These are phyloP conservation scores for Sphaerophoria taeniata DNA, from an alignment of 2,888 invertebrate genomes.

Conservation along the genomic window DNA sequence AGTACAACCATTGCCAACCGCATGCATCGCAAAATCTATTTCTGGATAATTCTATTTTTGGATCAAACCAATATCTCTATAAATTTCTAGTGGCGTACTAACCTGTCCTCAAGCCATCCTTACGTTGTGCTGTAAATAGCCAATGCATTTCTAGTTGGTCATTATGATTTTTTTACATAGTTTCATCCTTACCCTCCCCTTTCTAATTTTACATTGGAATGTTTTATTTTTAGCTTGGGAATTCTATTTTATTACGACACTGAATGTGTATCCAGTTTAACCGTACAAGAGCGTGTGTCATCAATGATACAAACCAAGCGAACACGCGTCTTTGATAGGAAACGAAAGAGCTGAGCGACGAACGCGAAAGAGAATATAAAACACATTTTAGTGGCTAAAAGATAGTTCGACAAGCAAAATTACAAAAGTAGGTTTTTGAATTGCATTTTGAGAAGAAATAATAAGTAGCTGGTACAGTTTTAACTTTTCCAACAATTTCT, in stretches of 20 bases:
- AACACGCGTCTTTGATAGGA: slow-evolving; percentile 52
- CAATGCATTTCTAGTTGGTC: neutral
- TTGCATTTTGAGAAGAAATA: neutral
- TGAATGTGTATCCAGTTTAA: slow-evolving; percentile 59
- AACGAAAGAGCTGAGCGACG: slow-evolving; percentile 45
- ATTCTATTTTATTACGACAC: slow-evolving; percentile 34
- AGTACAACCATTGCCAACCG: neutral
- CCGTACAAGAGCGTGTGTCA: slow-evolving; percentile 52
- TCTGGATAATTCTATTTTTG: slow-evolving; percentile 71
- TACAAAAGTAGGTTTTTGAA: too few relatives aligned
- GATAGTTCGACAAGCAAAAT: neutral
- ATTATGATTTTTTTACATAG: slow-evolving; percentile 64
- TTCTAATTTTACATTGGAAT: slow-evolving; percentile 16
- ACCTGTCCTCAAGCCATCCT: slow-evolving; percentile 33
- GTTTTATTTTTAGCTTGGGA: slow-evolving; percentile 34
- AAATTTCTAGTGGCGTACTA: slow-evolving; percentile 11
- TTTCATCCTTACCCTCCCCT: slow-evolving; percentile 31
- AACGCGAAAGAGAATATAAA: slow-evolving; percentile 40
- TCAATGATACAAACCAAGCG: slow-evolving; percentile 12
- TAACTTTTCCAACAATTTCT: neutral
- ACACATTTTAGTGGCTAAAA: slow-evolving; percentile 23
- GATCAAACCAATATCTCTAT: slow-evolving; percentile 39
- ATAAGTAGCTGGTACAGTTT: neutral
- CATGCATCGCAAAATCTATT: slow-evolving; percentile 66
- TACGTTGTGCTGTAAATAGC: neutral